These are phyloP conservation scores for Odocoileus virginianus DNA, from an alignment of 2,113 vertebrate species.

Conservation along the genomic window DNA sequence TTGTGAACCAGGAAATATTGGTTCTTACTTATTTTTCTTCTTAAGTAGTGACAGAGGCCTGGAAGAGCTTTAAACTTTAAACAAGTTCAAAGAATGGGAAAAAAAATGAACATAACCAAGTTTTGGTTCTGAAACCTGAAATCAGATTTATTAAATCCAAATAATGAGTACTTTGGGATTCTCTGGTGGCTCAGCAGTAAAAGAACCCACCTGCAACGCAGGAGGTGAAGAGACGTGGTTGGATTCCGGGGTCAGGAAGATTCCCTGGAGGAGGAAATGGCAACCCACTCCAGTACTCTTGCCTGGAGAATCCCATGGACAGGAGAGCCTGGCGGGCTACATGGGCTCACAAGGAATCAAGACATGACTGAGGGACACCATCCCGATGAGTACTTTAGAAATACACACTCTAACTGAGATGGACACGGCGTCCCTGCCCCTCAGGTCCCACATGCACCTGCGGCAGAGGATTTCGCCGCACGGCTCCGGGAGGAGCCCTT, in stretches of 20 bases:
- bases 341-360: neutral
- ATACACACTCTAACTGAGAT: fast-evolving
- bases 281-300: neutral
- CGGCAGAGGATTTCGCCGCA: neutral
- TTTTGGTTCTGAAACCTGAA: neutral
- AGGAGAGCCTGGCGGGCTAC: neutral
- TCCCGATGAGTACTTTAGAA: neutral
- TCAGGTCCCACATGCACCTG: neutral
- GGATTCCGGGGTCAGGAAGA: neutral
- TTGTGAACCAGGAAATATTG: neutral
- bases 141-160: neutral
- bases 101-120: neutral
- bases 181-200: neutral
- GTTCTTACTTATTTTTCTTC: neutral
- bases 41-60: neutral
- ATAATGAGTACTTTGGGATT: neutral
- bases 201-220: neutral
- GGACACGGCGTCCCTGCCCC: fast-evolving
- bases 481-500: fast-evolving
- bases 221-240: neutral
- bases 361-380: neutral
- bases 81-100: neutral
- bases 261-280: neutral
- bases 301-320: neutral
- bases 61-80: neutral